Base-by-base conservation (phyloP, 2,888 invertebrate genomes). In the Tridacna gigas region DNA sequence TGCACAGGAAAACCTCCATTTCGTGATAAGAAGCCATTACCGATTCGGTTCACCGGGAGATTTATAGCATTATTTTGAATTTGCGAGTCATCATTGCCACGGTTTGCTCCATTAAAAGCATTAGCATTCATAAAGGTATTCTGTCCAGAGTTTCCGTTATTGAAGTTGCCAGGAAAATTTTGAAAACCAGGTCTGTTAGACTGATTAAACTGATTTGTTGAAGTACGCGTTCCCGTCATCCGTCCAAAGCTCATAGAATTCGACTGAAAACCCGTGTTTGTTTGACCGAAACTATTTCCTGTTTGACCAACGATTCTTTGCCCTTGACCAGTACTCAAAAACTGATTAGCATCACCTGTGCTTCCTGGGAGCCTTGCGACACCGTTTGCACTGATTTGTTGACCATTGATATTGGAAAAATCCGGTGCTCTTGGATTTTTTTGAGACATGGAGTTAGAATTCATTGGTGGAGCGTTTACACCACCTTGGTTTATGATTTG, bases 401-500 rank as follows among this genome's bases (percentile, higher is more conserved):
- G 15, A 56, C 56, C 11, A 56, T 56, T 56, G 15, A 56, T 20
- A 56, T 56, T 56, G 20, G 15, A 20, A 20, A 11, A 56, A 56
- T 20, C 9, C 56, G 20, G 18, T 56, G 11, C 18, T 56, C 56
- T n/a, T 56, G 56, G n/a, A 56, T 9, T n/a, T 5, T 9, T 56
- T 18, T 9, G 37, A 37, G 37, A 37, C 37, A 37, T 56, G 9
- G 56, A 13, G 5, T n/a, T 26, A 28, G 45, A 37, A 67, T 13
- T 51, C 12, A 11, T 51, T 51, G 71, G 11, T 51, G 11, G 12
- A 11, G 4, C 51, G 51, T 22, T 22, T 71, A 13, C 13, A n/a
- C 13, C 69, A 18, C 60, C 74, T 47, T 67, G 78, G 65, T 82
- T 82, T 12, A 82, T 71, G 20, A 79, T 18, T 63, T 82, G 82